Evolutionary conservation across 1,140 invertebrate species (phyloP), one percentile per base, ranked within the genome.

Genomic region (Bombus consobrinus): DNA sequence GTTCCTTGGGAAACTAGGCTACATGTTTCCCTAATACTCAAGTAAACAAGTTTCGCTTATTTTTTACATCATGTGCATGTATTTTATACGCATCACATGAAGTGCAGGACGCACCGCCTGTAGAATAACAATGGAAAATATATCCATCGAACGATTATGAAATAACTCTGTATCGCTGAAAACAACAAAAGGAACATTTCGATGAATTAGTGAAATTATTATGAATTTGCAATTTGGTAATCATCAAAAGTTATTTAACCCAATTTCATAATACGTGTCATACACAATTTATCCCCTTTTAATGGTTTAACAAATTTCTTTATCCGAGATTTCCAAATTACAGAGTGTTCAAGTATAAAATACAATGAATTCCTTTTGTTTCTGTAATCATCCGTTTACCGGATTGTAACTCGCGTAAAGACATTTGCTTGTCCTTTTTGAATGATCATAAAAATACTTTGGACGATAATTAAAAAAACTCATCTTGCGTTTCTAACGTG

Each of bases 151-250:
- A 41, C 28, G 53, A 41, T 81, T 43, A 34, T 34, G 47, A 59
- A 69, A 81, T 28, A 73, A 73, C 73, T 73, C 39, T 15, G 37
- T 57, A 62, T 41, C 12, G 18, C 3, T 62, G 37, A 28, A 34
- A 72, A 43, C 13, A 62, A 72, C 80, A 81, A 81, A 81, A 81
- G 69, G n/a, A 32, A 73, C 13, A 18, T 72, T 73, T 22, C 13
- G 43, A 72, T 62, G 62, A 22, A 66, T 76, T n/a, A 25, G 13
- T 12, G 80, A 81, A 73, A 81, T 73, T 81, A 39, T 80, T 62
- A 69, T 37, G 8, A 62, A 73, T 81, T 32, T 28, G 34, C 41
- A 6, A 37, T 71, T n/a, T 39, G 68, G 73, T 81, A 59, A 57
- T 81, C 37, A 39, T 34, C 53, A 12, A 62, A 73, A 39, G 22